These are phyloP conservation scores for Leptogaster cylindrica DNA, from an alignment of 2,888 invertebrate species.

Conservation along the genomic window DNA sequence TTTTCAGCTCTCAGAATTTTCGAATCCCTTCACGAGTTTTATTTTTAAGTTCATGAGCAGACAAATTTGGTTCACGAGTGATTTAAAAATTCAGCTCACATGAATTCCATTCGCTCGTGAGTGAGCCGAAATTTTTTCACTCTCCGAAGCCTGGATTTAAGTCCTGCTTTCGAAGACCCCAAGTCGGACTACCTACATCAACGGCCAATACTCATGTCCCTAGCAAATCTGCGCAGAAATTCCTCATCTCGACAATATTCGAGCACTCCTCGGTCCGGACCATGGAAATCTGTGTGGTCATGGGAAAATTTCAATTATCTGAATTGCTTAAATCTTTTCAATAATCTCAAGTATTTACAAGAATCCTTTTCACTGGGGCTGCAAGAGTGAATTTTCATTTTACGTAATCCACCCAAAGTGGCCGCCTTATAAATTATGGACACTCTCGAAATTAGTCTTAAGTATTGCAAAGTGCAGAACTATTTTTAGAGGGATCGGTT, in stretches of 20 bases:
- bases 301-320: conserved; percentile 42
- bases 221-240: not conserved
- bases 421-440: conserved; percentile 39
- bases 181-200: no score
- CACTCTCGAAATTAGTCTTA: conserved; percentile 21
- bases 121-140: no score
- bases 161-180: no score
- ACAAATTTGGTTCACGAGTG: no score
- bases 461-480: conserved; percentile 40
- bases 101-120: no score
- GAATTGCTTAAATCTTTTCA: conserved; percentile 27
- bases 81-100: no score
- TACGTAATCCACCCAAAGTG: conserved; percentile 39
- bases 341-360: conserved; percentile 36
- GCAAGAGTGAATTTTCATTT: conserved; percentile 31
- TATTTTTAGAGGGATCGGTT: conserved; percentile 28
- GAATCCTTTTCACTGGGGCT: conserved; percentile 4
- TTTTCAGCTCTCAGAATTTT: no score
- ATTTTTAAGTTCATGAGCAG: no score
- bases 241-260: no score
- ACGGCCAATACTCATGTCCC: no score
- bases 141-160: no score
- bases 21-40: no score
- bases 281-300: conserved; percentile 46
- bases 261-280: not conserved